Conservation (phyloP, 2,797 vertebrate genomes). For the Streptopelia turtur region DNA sequence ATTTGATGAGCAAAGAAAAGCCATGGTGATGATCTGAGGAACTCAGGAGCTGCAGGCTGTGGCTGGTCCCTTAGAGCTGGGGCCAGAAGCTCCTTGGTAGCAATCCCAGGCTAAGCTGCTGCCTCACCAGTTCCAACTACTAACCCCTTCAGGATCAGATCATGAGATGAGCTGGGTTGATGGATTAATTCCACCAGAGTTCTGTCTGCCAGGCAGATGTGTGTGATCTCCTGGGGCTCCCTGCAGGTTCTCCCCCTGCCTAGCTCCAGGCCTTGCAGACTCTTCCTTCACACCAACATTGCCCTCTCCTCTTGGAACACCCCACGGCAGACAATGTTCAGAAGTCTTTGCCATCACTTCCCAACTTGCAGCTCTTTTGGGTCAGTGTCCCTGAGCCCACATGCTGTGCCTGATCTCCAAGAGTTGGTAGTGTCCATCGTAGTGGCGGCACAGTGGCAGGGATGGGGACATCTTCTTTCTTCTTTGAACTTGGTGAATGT, state of each 20-base stretch:
- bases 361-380: not conserved
- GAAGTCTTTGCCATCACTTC: not conserved
- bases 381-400: not conserved
- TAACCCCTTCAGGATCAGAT: not conserved
- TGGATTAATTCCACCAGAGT: not conserved
- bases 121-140: not conserved
- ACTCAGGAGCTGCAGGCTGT: not conserved
- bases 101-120: not conserved
- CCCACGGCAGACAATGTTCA: not conserved
- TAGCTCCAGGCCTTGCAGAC: not conserved
- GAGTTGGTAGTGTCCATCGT: not conserved
- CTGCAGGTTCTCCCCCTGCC: not conserved
- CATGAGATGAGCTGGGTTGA: not conserved
- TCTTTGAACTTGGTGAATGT: not conserved
- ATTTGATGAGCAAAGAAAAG: not conserved
- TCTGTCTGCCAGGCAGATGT: not conserved
- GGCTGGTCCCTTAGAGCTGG: not conserved
- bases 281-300: not conserved
- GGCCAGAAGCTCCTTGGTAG: not conserved
- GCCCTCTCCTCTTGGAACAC: not conserved
- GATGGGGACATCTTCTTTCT: not conserved
- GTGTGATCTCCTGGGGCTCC: not conserved
- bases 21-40: not conserved
- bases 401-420: not conserved
- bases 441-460: not conserved